Evolutionary conservation across 2,888 invertebrate species (phyloP).

Genomic region (Drosophila prolongata): DNA sequence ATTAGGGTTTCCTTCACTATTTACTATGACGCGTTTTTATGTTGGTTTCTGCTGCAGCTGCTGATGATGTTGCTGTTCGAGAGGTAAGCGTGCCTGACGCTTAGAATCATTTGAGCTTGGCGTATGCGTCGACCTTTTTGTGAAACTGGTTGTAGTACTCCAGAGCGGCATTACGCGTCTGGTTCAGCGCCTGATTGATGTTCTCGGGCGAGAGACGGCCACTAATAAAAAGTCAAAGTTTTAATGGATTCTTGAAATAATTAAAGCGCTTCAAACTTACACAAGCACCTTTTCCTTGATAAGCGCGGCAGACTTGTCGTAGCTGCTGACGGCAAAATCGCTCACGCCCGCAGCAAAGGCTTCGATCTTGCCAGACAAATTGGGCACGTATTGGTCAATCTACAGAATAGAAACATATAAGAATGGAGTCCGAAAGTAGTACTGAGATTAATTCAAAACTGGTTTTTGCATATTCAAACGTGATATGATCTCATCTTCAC

Average conservation of each 20-base stretch:
- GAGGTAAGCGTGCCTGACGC: slow-evolving; percentile 70
- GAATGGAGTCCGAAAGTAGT: not conserved
- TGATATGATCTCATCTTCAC: slow-evolving; percentile 37
- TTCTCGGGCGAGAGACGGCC: slow-evolving; percentile 92
- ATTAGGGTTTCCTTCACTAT: slow-evolving; percentile 37
- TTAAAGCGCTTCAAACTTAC: slow-evolving; percentile 86
- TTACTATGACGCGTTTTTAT: slow-evolving; percentile 58
- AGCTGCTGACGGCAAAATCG: slow-evolving; percentile 85
- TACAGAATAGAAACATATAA: slow-evolving; percentile 66
- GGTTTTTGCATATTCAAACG: slow-evolving; percentile 26
- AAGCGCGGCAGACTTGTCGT: slow-evolving; percentile 86
- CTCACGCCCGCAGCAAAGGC: slow-evolving; percentile 85
- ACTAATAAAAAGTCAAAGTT: slow-evolving; percentile 85
- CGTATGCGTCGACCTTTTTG: slow-evolving; percentile 91
- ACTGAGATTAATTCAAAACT: slow-evolving; percentile 22
- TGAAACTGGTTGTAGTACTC: slow-evolving; percentile 91
- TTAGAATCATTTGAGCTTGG: slow-evolving; percentile 88
- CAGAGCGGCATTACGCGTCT: slow-evolving; percentile 88
- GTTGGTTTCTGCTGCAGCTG: slow-evolving; percentile 31
- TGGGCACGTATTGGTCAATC: slow-evolving; percentile 90
- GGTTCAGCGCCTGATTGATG: slow-evolving; percentile 89
- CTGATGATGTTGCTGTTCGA: slow-evolving; percentile 34
- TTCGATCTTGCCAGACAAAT: slow-evolving; percentile 88
- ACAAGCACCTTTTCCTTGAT: slow-evolving; percentile 91
- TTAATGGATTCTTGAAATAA: not conserved